Conservation (phyloP, 2,113 vertebrate species). For the Eretmochelys imbricata region DNA sequence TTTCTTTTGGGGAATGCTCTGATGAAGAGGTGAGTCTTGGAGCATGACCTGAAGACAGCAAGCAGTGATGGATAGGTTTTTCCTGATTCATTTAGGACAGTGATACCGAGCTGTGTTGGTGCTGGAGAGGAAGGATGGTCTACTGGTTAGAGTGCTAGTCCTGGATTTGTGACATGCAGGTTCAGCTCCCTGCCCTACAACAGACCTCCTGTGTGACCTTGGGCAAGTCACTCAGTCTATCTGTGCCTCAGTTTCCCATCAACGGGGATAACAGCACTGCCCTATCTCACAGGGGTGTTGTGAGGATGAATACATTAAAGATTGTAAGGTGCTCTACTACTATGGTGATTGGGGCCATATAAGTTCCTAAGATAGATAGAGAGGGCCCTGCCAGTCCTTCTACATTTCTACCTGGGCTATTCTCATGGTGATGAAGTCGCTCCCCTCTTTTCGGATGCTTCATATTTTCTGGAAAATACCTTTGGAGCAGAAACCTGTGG, state of each 20-base stretch:
- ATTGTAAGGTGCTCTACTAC: neutral
- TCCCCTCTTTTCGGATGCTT: neutral
- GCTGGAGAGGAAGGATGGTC: neutral
- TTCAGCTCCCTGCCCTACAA: neutral
- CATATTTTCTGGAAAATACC: neutral
- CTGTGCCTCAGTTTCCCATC: neutral
- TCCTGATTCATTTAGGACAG: neutral
- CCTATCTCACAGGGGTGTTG: neutral
- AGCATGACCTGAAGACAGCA: neutral
- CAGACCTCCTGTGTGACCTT: neutral
- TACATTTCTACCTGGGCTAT: neutral
- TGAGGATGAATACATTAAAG: neutral
- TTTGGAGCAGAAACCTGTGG: neutral
- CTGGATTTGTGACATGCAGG: neutral
- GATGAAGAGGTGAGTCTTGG: neutral
- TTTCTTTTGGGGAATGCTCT: neutral
- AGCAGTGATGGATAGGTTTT: neutral
- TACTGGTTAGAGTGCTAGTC: neutral
- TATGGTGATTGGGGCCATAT: neutral
- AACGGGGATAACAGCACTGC: neutral
- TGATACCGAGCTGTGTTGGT: neutral
- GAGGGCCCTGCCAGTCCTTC: neutral
- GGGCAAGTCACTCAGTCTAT: neutral
- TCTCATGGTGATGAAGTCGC: neutral
- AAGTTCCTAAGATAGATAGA: neutral